These are phyloP conservation scores for Podarcis cretensis DNA, from an alignment of 2,113 vertebrate species.

Conservation along the genomic window DNA sequence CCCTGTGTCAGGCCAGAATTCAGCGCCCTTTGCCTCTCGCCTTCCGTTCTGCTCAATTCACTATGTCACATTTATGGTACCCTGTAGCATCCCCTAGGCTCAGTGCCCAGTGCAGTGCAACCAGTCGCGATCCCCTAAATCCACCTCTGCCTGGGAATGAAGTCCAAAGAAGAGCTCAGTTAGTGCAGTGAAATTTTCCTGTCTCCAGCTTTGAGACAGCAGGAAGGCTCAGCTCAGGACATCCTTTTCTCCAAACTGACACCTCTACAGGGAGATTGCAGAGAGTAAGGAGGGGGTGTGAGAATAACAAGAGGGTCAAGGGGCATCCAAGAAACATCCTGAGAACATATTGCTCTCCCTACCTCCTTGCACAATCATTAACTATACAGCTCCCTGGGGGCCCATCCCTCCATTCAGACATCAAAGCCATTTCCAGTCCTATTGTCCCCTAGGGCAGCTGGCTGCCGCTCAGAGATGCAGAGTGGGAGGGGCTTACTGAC, in stretches of 20 bases:
- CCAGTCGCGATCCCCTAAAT: too few relatives aligned
- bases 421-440: slow-evolving; percentile 1
- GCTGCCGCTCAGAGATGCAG: neutral
- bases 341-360: slow-evolving; percentile 22
- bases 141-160: too few relatives aligned
- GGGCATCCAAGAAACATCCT: slow-evolving; percentile 18
- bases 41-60: too few relatives aligned
- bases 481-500: neutral
- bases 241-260: neutral
- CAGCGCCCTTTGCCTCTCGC: too few relatives aligned
- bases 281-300: neutral
- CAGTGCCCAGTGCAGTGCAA: too few relatives aligned
- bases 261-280: neutral
- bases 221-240: neutral
- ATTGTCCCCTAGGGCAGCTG: slow-evolving; percentile 3
- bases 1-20: too few relatives aligned
- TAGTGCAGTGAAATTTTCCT: neutral
- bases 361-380: slow-evolving; percentile 5
- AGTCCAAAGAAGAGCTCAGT: neutral
- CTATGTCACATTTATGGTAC: too few relatives aligned
- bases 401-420: neutral
- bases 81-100: too few relatives aligned
- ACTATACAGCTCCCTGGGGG: neutral
- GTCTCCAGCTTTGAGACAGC: neutral
- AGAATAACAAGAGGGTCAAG: slow-evolving; percentile 12